Percentiles rank a stretch among this genome's conserved stretches.
Evolutionary conservation across 2,113 vertebrate genomes (phyloP).

Genomic region (Ptychochromis oligacanthus): DNA sequence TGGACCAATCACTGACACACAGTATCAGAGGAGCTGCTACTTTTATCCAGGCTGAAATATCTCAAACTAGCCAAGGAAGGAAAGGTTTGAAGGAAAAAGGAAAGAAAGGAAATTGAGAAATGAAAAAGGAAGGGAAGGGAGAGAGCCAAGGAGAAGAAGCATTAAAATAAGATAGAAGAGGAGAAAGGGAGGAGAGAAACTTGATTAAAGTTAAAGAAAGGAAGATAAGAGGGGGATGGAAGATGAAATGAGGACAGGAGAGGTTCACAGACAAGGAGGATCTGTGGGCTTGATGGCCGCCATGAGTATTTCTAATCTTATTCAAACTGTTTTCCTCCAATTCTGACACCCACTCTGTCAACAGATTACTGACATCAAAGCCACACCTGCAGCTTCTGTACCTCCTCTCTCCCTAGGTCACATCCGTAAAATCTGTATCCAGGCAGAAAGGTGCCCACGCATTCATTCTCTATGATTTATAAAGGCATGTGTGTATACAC

Average conservation of each 20-base stretch:
- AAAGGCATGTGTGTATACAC: neutral
- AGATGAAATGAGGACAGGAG: neutral
- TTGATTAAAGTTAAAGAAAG: too few relatives aligned
- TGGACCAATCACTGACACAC: neutral
- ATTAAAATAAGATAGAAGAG: neutral
- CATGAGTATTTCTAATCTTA: constrained; percentile 3
- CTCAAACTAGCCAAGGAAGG: neutral
- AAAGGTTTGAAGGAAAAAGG: fast-evolving
- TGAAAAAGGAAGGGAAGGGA: fast-evolving
- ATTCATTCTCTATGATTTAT: neutral
- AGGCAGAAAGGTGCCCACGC: neutral
- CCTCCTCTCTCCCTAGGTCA: neutral
- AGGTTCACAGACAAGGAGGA: neutral
- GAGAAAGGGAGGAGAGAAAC: too few relatives aligned
- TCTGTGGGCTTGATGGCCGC: neutral
- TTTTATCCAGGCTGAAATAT: neutral
- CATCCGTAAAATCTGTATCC: neutral
- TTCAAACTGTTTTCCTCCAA: neutral
- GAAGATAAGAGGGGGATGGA: neutral
- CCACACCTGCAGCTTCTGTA: neutral
- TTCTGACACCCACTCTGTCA: neutral
- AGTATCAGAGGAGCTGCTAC: neutral
- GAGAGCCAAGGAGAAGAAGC: neutral
- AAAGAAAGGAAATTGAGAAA: neutral
- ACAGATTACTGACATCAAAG: constrained; percentile 5